Evolutionary conservation across 2,797 vertebrate genomes (phyloP), one percentile per base, ranked within the genome.

Genomic region (Peromyscus aztecus): DNA sequence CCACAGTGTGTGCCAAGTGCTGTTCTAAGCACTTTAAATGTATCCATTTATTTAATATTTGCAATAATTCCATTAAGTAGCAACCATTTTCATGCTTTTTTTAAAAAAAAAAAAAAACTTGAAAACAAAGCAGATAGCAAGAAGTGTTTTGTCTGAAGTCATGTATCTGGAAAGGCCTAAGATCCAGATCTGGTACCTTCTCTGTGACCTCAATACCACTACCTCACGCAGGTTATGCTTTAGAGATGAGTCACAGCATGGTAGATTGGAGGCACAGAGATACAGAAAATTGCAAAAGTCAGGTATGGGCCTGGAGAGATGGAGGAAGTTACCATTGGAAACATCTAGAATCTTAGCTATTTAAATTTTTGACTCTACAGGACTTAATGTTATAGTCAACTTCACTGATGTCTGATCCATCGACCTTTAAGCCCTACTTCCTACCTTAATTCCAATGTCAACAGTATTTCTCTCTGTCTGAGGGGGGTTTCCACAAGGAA

Each of bases 31-130:
- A 52, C 9, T 80, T 83, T 31, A 37, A 24, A 34, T 93, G 4
- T 37, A 89, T 76, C 21, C 67, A 6, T 46, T 92, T 29, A 86
- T 76, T 91, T 63, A 85, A 59, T 90, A 34, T 57, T 80, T 65
- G 2, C 24, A 73, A 21, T 87, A 71, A 81, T 89, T 21, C 34
- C 94, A 34, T 52, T n/a, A 94, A 24, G 14, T 76, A 83, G 16
- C 5, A 19, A 52, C 2, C 34, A 31, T 86, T 75, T 89, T 77
- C 4, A n/a, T 43, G 19, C 4, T 46, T 17, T 10, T 89, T 57
- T 57, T 52, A 46, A 46, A n/a, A n/a, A n/a, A n/a, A n/a, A n/a
- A n/a, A n/a, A n/a, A 46, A 49, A 57, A 90, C 19, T 69, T 92
- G 71, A 57, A 57, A 21, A 55, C 6, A 14, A 78, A 59, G 4